Conservation (phyloP, 35 echinoderm and acorn worm genomes). For the Diadema setosum region DNA sequence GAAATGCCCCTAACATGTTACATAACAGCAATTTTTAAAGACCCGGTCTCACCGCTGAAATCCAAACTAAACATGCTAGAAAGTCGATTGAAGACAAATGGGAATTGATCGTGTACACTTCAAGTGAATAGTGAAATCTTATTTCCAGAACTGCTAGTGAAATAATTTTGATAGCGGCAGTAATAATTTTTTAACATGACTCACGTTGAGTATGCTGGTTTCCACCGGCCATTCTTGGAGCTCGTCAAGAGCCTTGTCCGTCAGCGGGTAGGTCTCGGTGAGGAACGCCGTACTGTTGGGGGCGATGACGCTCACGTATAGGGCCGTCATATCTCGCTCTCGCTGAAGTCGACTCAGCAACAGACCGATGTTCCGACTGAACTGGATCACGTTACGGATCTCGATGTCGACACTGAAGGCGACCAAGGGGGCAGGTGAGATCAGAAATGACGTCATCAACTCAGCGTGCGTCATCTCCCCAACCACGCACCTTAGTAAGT, state of each 20-base stretch:
- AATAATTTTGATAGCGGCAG: no score
- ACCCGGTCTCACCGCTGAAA: no score
- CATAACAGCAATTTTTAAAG: no score
- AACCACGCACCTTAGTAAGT: no score
- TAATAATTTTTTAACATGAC: no score
- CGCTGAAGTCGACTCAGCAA: constrained; percentile 52
- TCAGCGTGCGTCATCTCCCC: no score
- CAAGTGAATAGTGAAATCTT: no score
- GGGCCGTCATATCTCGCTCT: constrained; percentile 69
- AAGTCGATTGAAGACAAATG: no score
- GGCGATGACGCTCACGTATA: constrained; percentile 54
- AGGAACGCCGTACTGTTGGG: constrained; percentile 55
- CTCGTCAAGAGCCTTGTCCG: constrained; percentile 50
- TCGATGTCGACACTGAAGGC: constrained; percentile 28
- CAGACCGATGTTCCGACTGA: constrained; percentile 62
- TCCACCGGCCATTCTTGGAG: constrained; percentile 57
- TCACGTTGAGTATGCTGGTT: constrained; percentile 26
- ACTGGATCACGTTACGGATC: constrained; percentile 60
- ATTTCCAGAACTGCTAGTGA: no score
- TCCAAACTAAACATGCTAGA: no score
- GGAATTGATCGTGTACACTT: no score
- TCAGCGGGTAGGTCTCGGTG: constrained; percentile 57
- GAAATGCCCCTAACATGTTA: no score
- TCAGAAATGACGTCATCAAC: not conserved
- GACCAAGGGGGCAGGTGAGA: not conserved